These are phyloP conservation scores for Rousettus madagascariensis DNA, from an alignment of 2,797 vertebrate genomes.

Conservation along the genomic window DNA sequence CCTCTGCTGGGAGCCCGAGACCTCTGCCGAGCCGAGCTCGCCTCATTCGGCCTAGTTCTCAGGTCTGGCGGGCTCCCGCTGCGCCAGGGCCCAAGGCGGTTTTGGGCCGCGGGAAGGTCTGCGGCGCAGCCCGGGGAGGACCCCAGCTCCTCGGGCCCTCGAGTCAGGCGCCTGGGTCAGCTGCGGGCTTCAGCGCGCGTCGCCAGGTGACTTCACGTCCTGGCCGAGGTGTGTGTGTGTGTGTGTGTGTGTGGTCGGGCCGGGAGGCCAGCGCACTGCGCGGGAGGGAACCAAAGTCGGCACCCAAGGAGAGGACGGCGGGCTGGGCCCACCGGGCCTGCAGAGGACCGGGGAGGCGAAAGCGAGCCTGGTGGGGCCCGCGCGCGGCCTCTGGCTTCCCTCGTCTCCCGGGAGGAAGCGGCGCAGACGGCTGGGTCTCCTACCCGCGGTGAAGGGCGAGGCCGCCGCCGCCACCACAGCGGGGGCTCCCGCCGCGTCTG, in stretches of 20 bases:
- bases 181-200: not conserved
- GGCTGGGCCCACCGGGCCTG: rapidly evolving
- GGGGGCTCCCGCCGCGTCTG: not conserved
- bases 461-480: not conserved
- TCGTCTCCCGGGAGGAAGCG: not conserved
- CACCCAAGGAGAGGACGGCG: not conserved
- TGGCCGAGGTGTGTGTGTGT: not conserved
- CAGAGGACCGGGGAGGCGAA: not conserved
- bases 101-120: not conserved
- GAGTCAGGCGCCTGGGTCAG: not conserved
- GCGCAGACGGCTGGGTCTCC: not conserved
- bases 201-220: too few relatives aligned
- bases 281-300: too few relatives aligned
- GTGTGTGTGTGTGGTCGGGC: not conserved
- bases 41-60: not conserved
- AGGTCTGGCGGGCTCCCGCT: not conserved
- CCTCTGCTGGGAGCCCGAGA: not conserved
- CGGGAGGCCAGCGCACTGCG: not conserved
- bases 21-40: not conserved
- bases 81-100: not conserved
- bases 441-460: not conserved
- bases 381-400: not conserved
- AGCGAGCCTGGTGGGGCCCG: not conserved
- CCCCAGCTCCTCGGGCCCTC: not conserved
- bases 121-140: not conserved